Evolutionary conservation across 2,888 invertebrate genomes (phyloP), one percentile per base, ranked within the genome.

Genomic region (Strigamia crassipes): DNA sequence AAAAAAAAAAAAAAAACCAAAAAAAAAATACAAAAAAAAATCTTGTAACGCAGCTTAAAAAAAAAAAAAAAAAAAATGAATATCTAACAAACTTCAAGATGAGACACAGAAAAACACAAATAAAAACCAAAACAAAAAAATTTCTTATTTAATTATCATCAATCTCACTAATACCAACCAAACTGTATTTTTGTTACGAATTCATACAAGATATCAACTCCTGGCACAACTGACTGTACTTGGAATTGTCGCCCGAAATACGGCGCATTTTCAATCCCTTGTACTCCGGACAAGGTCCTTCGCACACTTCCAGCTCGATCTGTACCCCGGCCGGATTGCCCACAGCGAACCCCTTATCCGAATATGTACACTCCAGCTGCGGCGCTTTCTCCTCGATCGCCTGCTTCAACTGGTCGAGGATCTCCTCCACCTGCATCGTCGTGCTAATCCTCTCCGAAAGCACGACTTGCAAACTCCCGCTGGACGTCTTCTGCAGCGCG

Each of bases 191-290:
- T 46, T 18, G 61, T 81, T 81, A 81, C 34, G 81, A 81, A 79
- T 83, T 83, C 83, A 96, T 92, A 87, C 94, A 94, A 80, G 94
- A 94, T 83, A 96, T 94, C 85, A 96, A 89, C 88, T 95, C 94
- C 87, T 95, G 94, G 88, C 96, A 96, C 61, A 96, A 90, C 87
- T 94, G 94, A 84, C 94, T 94, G 86, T 95, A 96, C 86, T 95
- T 94, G 85, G 93, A 90, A 88, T 94, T 94, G 88, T 96, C 96
- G 6, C 96, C 96, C 0, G 95, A 95, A 85, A 96, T 94, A 86
- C 95, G 89, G 82, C 95, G 89, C 92, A 96, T 92, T 85, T 95
- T 95, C 85, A 96, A 90, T 9, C 94, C 94, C 85, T 94, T 94
- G 90, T 92, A 85, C 82, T 84, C 84, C 1, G 85, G 85, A 86